Evolutionary conservation across 2,888 invertebrate species (phyloP), one percentile per base, ranked within the genome.

Genomic region (Sipha maydis): DNA sequence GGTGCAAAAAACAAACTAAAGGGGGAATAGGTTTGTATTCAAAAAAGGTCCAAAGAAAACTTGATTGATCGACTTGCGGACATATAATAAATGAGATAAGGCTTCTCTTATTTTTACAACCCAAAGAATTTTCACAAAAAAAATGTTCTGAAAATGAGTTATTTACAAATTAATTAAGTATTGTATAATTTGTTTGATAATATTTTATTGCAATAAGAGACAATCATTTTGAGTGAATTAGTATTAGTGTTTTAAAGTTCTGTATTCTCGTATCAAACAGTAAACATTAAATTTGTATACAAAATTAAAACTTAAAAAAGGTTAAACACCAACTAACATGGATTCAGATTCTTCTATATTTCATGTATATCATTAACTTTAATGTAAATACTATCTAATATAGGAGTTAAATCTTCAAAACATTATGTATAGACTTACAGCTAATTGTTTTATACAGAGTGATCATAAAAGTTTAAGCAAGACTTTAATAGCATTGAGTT

Each of bases 21-120:
- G 28, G 88, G 88, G 88, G 61, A 82, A 75, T 21, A 61, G 34
- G 75, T 82, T 82, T 88, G 67, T 76, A 82, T 75, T 67, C 61
- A 41, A 80, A 73, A 75, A 56, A 73, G 56, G 67, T 38, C 41
- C 48, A 82, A 56, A 25, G 61, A 61, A 67, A 38, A 67, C 73
- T 75, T 88, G 80, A 88, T 88, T 67, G 88, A 82, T 88, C 82
- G 88, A 82, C 48, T 88, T 56, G 73, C 1, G 61, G 61, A 75
- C 82, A 34, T 61, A 34, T 48, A 79, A 80, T 38, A 78, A 78
- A 78, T 69, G 77, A 21, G 28, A 77, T 41, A 61, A 61, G n/a
- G 28, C 75, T 25, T 61, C 61, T 77, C 25, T 48, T 54, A 48
- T 85, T 48, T 69, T 48, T 77, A 41, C 61, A 75, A 38, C 38